phyloP scores from a whole-genome alignment of 2,888 invertebrate species.

The Callyntrura sp. region DNA sequence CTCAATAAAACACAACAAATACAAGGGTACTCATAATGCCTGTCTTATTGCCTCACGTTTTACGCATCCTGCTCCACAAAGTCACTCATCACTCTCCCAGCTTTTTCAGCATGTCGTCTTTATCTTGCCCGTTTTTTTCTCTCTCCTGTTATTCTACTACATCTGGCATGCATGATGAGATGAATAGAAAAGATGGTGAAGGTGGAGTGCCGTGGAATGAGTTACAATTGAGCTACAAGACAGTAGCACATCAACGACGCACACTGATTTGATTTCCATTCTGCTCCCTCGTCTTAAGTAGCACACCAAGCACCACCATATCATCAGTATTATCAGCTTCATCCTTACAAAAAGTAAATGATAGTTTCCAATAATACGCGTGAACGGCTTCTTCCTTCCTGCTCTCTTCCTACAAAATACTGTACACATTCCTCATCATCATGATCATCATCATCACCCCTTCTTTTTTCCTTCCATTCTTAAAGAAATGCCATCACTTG shows the following conservation, averaged over 20 bases:
- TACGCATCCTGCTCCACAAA: background rate
- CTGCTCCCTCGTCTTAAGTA: background rate
- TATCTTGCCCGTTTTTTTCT: background rate
- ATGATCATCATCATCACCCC: conserved; percentile 40
- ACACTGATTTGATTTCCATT: conserved; percentile 42
- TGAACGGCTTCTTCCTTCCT: conserved; percentile 69
- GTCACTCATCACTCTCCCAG: background rate
- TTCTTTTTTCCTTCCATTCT: conserved; percentile 41
- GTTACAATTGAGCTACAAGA: conserved; percentile 16
- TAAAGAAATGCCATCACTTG: conserved; percentile 57
- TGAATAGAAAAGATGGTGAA: conserved; percentile 9
- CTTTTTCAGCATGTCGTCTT: conserved; percentile 26
- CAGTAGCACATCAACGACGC: background rate
- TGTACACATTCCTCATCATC: conserved; percentile 32
- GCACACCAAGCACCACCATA: background rate
- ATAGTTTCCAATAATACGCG: conserved; percentile 73
- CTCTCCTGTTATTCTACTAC: background rate
- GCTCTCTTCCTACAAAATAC: conserved; percentile 38
- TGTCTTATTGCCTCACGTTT: background rate
- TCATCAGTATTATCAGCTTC: conserved; percentile 33
- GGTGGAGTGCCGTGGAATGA: background rate
- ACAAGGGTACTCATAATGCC: background rate
- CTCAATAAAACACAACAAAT: background rate
- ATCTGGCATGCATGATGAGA: conserved; percentile 70
- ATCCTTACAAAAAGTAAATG: conserved; percentile 62